A percentile compares a stretch with the other conserved stretches of the same genome.
Conservation (phyloP, 2,113 vertebrate species). For the Willisornis vidua region DNA sequence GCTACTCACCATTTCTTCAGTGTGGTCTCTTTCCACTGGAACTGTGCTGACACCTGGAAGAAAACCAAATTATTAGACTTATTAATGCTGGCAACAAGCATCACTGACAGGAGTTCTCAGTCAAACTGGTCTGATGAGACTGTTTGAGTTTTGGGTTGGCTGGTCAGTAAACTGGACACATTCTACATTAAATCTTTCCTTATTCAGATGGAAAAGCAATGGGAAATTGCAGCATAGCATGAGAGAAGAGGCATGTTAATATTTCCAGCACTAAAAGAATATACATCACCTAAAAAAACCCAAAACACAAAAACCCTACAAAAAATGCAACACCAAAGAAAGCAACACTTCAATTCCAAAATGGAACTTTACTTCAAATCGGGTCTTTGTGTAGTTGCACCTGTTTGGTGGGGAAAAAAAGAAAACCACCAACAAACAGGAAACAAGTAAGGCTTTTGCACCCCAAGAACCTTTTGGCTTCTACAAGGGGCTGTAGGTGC, state of each 20-base stretch:
- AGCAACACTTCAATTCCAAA: not conserved
- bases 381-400: not conserved
- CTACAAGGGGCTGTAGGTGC: not conserved
- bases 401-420: not conserved
- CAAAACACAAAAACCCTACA: not conserved
- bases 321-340: not conserved
- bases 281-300: not conserved
- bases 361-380: not conserved
- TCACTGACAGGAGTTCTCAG: not conserved
- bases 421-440: not conserved
- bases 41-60: constrained; percentile 17
- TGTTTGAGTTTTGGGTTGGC: not conserved
- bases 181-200: not conserved
- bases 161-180: not conserved
- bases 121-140: not conserved
- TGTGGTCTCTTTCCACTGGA: constrained; percentile 45
- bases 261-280: not conserved
- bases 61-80: not conserved
- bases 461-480: not conserved
- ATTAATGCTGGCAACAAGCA: not conserved
- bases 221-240: not conserved
- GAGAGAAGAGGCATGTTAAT: not conserved
- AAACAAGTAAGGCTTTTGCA: not conserved
- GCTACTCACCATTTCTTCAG: constrained; percentile 65
- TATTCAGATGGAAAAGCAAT: not conserved